Conservation (phyloP, 2,797 vertebrate species). For the Poeciliopsis gracilis region DNA sequence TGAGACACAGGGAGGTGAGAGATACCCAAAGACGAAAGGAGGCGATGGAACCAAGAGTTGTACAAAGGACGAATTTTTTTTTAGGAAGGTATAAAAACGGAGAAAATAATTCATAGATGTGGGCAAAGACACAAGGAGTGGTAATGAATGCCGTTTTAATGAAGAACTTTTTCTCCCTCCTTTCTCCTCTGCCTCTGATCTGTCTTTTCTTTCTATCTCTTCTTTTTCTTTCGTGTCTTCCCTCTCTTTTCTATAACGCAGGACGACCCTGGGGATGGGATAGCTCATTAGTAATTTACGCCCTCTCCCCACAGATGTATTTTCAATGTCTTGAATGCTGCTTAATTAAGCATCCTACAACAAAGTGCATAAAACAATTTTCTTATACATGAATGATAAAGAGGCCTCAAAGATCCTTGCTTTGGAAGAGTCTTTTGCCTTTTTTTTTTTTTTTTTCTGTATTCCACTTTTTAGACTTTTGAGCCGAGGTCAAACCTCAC, state of each 20-base stretch:
- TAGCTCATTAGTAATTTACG: conserved; percentile 67
- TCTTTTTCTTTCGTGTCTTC: conserved; percentile 24
- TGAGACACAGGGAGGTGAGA: conserved; percentile 15
- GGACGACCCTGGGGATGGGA: conserved; percentile 39
- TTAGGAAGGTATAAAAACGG: conserved; percentile 12
- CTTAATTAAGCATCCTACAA: conserved; percentile 41
- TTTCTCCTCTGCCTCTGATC: conserved; percentile 34
- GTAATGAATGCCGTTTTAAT: conserved; percentile 57
- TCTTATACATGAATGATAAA: conserved; percentile 36
- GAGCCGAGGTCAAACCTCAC: conserved; percentile 21
- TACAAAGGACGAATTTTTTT: conserved; percentile 11
- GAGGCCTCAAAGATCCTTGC: conserved; percentile 8
- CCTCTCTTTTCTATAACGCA: conserved; percentile 27
- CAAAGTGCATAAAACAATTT: conserved; percentile 37
- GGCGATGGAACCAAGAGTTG: conserved; percentile 9
- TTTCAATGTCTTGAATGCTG: conserved; percentile 48
- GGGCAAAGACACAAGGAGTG: conserved; percentile 17
- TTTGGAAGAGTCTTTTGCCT: background rate
- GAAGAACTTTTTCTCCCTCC: conserved; percentile 35
- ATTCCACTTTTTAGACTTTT: background rate
- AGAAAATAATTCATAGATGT: conserved; percentile 49
- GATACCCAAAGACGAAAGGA: conserved; percentile 21
- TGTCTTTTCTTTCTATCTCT: conserved; percentile 28
- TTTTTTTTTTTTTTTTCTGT: conserved; percentile 16
- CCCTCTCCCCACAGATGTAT: conserved; percentile 46